phyloP scores from a whole-genome alignment of 1,140 invertebrate genomes.

The Ostrea edulis region DNA sequence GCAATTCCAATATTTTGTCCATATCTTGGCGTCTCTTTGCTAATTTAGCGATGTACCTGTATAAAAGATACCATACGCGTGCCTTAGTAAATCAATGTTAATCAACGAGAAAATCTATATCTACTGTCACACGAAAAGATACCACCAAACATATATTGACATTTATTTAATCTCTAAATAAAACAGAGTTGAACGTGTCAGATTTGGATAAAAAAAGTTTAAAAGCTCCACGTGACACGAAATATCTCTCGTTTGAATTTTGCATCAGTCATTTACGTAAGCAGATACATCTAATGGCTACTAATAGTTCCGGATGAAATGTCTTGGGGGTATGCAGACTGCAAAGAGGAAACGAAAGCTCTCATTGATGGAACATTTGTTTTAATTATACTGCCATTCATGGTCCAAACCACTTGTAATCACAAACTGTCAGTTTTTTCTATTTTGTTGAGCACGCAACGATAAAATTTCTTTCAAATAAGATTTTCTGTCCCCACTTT shows the following conservation, averaged over 20 bases:
- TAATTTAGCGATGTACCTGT: conserved; percentile 51
- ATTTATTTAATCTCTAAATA: neutral
- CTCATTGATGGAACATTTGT: conserved; percentile 20
- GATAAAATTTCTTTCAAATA: neutral
- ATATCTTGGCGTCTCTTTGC: conserved; percentile 46
- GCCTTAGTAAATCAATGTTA: neutral
- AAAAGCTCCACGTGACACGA: neutral
- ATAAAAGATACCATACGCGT: conserved; percentile 21
- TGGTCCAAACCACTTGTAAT: neutral
- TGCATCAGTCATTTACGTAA: conserved; percentile 11
- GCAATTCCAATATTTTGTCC: conserved; percentile 29
- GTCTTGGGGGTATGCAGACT: conserved; percentile 29
- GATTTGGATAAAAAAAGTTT: neutral
- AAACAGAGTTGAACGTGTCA: neutral
- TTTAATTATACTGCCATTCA: conserved; percentile 16
- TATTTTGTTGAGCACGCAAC: neutral
- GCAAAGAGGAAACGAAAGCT: neutral
- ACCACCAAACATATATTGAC: neutral
- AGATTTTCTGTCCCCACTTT: neutral
- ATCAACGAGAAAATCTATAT: neutral
- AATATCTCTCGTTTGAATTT: conserved; percentile 9
- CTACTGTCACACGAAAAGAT: neutral
- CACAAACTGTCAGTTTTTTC: neutral
- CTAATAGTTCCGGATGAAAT: conserved; percentile 31
- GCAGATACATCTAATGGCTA: neutral